Evolutionary conservation across 2,888 invertebrate species (phyloP), one percentile per base, ranked within the genome.

Genomic region (Bedellia somnulentella): DNA sequence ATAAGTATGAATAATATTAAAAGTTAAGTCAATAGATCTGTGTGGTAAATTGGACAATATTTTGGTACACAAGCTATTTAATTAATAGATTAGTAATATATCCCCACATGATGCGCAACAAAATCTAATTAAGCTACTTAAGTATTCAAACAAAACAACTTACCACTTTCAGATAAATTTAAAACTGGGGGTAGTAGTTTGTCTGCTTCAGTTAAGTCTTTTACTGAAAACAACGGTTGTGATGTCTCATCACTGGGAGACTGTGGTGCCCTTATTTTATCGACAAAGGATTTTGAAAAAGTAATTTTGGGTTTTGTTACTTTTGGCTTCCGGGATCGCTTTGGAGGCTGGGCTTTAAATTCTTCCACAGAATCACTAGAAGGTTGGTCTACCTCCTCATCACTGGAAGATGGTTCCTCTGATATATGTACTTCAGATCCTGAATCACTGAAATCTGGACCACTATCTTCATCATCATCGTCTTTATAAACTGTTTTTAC

Each of bases 151-250:
- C 9, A 9, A 6, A 6, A 18, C 16, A 15, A 51, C 60, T 40
- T 46, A 77, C 77, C 77, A 62, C 76, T 77, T 47, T 77, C 77
- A 27, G 77, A 77, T 22, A 77, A 55, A 49, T 77, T 64, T 2
- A 77, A 52, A 37, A 68, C 45, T 5, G 68, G 44, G 21, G 77
- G 77, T 33, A 77, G 41, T 21, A 71, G 44, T 41, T 77, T 77
- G 40, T 77, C 71, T 33, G 60, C 57, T 29, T 66, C 76, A 14
- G 70, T 62, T 30, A 77, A 47, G 47, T 77, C 62, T 44, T 68
- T 76, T 1, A 76, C 47, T 13, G 66, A 56, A 36, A 76, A 57
- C 5, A 37, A 31, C 24, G 44, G 38, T 3, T 52, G 33, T 26
- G 37, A 31, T 29, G 40, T 46, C 18, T 41, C 45, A 32, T 41